phyloP scores from a whole-genome alignment of 1,140 invertebrate species.

The Bombus pascuorum region DNA sequence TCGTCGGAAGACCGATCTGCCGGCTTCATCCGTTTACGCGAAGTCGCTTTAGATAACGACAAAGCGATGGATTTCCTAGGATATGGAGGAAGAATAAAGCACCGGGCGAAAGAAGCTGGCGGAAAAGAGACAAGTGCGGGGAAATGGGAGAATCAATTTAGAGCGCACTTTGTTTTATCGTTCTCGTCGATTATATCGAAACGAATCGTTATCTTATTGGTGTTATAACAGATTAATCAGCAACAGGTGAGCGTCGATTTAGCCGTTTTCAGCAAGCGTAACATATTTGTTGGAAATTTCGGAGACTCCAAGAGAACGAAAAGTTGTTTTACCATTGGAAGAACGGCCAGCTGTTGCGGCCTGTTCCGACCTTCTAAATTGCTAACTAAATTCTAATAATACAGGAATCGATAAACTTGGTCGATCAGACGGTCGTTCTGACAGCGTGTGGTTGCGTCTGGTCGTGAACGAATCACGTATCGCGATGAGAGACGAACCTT shows the following conservation, averaged over 20 bases:
- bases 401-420: not conserved
- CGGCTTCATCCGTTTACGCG: constrained; percentile 33
- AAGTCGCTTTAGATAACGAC: constrained; percentile 6
- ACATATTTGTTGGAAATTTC: not conserved
- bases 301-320: fast-evolving
- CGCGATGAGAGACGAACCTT: constrained; percentile 21
- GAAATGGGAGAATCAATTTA: not conserved
- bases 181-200: not conserved
- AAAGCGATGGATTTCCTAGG: constrained; percentile 36
- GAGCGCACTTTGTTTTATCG: not conserved
- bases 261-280: not conserved
- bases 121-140: not conserved
- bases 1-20: constrained; percentile 10
- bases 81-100: constrained; percentile 25
- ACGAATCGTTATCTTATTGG: not conserved
- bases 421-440: not conserved
- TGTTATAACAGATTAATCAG: not conserved
- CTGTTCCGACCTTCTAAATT: not conserved
- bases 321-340: not conserved
- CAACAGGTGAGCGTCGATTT: constrained; percentile 36
- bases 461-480: not conserved
- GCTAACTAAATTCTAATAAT: not conserved
- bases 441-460: not conserved
- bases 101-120: not conserved
- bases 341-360: too few relatives aligned